Evolutionary conservation across 1,140 invertebrate genomes (phyloP).

Genomic region (Rhagoletis pomonella): DNA sequence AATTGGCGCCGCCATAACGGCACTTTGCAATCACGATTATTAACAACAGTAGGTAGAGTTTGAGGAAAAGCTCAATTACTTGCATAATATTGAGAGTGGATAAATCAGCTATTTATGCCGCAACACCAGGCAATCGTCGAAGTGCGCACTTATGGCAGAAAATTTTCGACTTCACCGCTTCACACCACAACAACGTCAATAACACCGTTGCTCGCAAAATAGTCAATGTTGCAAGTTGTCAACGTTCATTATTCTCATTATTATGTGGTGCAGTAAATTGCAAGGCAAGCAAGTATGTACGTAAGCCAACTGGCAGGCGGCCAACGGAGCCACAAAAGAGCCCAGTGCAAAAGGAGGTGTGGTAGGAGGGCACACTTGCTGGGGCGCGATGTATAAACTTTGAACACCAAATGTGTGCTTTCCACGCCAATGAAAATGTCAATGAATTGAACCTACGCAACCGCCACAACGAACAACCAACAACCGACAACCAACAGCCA

Average conservation of each 20-base stretch:
- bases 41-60: neutral
- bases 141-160: neutral
- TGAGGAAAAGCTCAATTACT: constrained; percentile 40
- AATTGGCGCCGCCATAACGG: constrained; percentile 20
- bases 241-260: constrained; percentile 45
- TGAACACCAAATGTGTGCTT: constrained; percentile 8
- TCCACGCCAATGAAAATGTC: constrained; percentile 66
- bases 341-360: neutral
- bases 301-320: constrained; percentile 60
- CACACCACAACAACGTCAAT: neutral
- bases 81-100: constrained; percentile 37
- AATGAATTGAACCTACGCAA: constrained; percentile 68
- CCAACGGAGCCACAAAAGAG: constrained; percentile 58
- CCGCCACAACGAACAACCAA: neutral
- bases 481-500: neutral
- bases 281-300: constrained; percentile 58
- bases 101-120: constrained; percentile 45
- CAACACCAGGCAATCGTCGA: neutral
- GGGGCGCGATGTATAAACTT: neutral
- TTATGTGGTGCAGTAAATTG: neutral
- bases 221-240: constrained; percentile 12
- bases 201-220: neutral
- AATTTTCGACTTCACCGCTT: neutral
- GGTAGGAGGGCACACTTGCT: neutral
- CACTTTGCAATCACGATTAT: neutral